Conservation (phyloP, 2,888 invertebrate species). For the Drosophila rellima region DNA sequence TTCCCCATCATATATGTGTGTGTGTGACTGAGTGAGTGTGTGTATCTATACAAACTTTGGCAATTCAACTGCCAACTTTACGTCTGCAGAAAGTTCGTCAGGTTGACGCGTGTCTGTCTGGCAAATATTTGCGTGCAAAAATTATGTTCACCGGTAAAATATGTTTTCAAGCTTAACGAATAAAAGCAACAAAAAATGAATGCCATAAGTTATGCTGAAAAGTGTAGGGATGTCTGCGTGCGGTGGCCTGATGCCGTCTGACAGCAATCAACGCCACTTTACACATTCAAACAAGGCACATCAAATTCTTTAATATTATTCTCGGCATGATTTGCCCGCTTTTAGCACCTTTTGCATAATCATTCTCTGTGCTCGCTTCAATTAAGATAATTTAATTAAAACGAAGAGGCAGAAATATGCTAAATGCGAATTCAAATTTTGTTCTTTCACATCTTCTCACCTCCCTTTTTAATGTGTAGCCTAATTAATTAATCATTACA, state of each 20-base stretch:
- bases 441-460: not conserved
- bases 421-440: not conserved
- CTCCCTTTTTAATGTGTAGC: not conserved
- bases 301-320: slow-evolving; percentile 30
- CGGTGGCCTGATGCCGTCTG: slow-evolving; percentile 20
- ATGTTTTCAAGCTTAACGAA: slow-evolving; percentile 42
- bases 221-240: not conserved
- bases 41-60: slow-evolving; percentile 39
- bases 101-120: slow-evolving; percentile 49
- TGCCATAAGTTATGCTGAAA: slow-evolving; percentile 38
- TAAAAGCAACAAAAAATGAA: slow-evolving; percentile 9
- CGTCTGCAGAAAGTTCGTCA: slow-evolving; percentile 45
- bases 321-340: slow-evolving; percentile 15
- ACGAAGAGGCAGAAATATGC: not conserved
- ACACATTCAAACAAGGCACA: slow-evolving; percentile 3
- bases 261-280: slow-evolving; percentile 58
- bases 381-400: slow-evolving; percentile 15
- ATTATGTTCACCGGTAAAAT: slow-evolving; percentile 45
- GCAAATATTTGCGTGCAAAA: slow-evolving; percentile 63
- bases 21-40: not conserved
- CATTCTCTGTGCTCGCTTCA: slow-evolving; percentile 3
- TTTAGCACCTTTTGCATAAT: slow-evolving; percentile 21
- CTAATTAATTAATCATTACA: slow-evolving; percentile 1
- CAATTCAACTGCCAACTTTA: slow-evolving; percentile 54
- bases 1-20: not conserved